Percentiles rank a stretch among this genome's conserved stretches.
Conservation (phyloP, 2,113 vertebrate genomes). For the Gymnobelideus leadbeateri region DNA sequence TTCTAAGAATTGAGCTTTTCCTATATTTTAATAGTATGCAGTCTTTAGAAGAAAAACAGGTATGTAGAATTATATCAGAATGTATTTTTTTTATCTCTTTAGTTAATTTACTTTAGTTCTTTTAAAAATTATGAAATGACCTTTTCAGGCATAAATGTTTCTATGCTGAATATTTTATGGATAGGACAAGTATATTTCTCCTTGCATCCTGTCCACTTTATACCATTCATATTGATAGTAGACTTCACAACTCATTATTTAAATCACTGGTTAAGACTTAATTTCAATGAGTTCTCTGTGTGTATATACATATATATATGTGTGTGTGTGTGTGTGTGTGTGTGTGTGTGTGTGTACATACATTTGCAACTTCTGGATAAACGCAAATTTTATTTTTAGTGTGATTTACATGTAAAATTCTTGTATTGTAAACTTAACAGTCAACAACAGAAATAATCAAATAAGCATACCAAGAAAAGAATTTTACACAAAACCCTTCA, state of each 20-base stretch:
- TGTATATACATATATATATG: no score
- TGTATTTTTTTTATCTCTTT: background rate
- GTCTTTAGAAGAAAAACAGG: background rate
- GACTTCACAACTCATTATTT: background rate
- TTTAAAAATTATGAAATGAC: conserved; percentile 4
- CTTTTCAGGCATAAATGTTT: background rate
- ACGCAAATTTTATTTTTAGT: background rate
- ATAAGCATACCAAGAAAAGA: background rate
- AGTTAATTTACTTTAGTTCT: background rate
- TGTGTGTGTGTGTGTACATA: background rate
- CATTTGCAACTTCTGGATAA: conserved; percentile 1
- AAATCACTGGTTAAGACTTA: background rate
- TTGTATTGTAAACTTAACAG: background rate
- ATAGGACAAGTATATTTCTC: background rate
- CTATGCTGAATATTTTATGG: background rate
- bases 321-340: background rate
- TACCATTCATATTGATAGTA: background rate
- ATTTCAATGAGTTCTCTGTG: background rate
- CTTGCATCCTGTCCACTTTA: background rate
- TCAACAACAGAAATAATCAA: background rate
- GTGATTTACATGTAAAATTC: background rate
- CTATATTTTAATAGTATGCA: background rate
- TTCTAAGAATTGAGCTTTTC: background rate
- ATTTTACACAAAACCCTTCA: background rate
- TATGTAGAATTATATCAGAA: background rate